Percentiles rank a stretch among this genome's conserved stretches.
Evolutionary conservation across 2,113 vertebrate genomes (phyloP).

Genomic region (Raja brachyura): DNA sequence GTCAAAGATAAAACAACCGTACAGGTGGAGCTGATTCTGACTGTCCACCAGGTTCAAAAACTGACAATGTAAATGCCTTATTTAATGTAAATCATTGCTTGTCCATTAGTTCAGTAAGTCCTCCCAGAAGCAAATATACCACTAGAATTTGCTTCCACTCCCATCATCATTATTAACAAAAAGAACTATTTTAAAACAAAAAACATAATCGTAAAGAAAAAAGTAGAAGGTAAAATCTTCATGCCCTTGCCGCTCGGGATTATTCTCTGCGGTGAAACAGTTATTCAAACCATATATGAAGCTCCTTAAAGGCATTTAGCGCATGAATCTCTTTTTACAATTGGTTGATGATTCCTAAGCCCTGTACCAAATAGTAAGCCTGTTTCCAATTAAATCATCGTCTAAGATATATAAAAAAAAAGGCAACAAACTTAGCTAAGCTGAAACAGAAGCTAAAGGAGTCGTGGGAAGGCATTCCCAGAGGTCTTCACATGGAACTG

Average conservation of each 20-base stretch:
- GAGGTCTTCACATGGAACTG: slow-evolving; percentile 31
- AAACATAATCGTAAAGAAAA: not conserved
- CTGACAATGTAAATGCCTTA: not conserved
- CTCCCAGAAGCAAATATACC: not conserved
- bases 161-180: not conserved
- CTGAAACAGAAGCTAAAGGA: slow-evolving; percentile 22
- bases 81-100: not conserved
- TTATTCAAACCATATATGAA: slow-evolving; percentile 35
- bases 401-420: slow-evolving; percentile 13
- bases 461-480: slow-evolving; percentile 16
- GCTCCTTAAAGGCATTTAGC: slow-evolving; percentile 31
- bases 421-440: slow-evolving; percentile 29
- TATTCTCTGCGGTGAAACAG: not conserved
- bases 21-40: too few relatives aligned
- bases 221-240: not conserved
- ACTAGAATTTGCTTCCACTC: not conserved
- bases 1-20: too few relatives aligned
- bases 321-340: slow-evolving; percentile 19
- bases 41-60: too few relatives aligned
- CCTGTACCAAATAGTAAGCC: slow-evolving; percentile 17
- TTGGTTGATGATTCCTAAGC: slow-evolving; percentile 29
- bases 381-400: slow-evolving; percentile 37
- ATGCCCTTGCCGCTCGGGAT: not conserved
- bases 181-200: not conserved
- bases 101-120: not conserved